These are phyloP conservation scores for Promerops cafer DNA, from an alignment of 2,113 vertebrate species.

Conservation along the genomic window DNA sequence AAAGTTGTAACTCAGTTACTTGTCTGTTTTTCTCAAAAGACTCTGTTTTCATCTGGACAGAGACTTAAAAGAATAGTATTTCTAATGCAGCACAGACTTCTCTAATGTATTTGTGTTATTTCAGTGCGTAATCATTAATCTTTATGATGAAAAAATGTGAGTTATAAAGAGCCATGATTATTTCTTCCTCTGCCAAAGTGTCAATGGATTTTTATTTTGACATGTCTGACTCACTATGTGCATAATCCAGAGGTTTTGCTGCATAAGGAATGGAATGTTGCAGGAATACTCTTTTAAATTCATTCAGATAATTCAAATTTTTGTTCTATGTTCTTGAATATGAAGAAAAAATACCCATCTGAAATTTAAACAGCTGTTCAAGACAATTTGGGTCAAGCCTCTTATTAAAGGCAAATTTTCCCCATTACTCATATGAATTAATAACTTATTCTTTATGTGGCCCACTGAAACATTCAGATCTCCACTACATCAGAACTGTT, in stretches of 20 bases:
- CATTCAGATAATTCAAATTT: constrained; percentile 11
- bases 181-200: constrained; percentile 48
- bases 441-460: not conserved
- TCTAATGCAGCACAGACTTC: not conserved
- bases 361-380: constrained; percentile 9
- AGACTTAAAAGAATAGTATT: not conserved
- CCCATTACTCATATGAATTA: not conserved
- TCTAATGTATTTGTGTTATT: constrained; percentile 38
- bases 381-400: constrained; percentile 12
- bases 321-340: not conserved
- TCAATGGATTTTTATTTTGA: constrained; percentile 55
- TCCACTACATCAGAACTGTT: not conserved
- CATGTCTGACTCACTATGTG: constrained; percentile 19
- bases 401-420: not conserved
- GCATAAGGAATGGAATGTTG: not conserved
- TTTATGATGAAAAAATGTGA: constrained; percentile 39
- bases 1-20: not conserved
- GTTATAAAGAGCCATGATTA: constrained; percentile 41
- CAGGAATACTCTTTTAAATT: not conserved
- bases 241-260: constrained; percentile 21
- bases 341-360: not conserved
- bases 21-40: not conserved
- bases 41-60: not conserved
- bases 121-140: constrained; percentile 36
- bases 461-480: constrained; percentile 6